Conservation (phyloP, 1,140 invertebrate genomes). For the Sycobia sp. region DNA sequence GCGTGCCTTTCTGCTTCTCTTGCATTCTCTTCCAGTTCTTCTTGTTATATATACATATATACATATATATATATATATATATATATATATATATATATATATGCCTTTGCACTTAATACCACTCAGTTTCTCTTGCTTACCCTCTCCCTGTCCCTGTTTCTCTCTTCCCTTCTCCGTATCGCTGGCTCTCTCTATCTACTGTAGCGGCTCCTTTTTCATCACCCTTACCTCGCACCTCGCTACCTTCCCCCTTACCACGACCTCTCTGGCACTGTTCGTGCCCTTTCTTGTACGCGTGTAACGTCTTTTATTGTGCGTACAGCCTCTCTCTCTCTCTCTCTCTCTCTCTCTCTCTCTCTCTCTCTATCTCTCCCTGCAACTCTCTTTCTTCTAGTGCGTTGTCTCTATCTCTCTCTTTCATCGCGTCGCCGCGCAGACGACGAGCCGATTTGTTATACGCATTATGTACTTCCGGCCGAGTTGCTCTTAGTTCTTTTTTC, state of each 20-base stretch:
- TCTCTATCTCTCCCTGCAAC: too few species aligned
- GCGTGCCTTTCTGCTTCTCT: too few species aligned
- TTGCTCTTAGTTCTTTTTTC: neutral
- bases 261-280: too few species aligned
- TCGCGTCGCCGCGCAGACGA: neutral
- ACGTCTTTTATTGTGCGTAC: constrained; percentile 17
- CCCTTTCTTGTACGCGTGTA: too few species aligned
- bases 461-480: constrained; percentile 24
- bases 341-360: too few species aligned
- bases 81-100: too few species aligned
- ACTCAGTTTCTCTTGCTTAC: constrained; percentile 22
- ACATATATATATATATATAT: too few species aligned
- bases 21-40: too few species aligned
- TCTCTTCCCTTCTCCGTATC: constrained; percentile 21
- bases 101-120: constrained; percentile 27
- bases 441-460: constrained; percentile 29
- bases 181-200: constrained; percentile 28
- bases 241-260: neutral
- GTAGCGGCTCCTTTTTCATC: constrained; percentile 27
- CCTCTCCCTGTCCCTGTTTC: constrained; percentile 23
- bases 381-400: neutral
- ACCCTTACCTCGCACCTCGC: neutral
- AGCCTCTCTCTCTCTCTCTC: neutral
- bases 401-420: neutral
- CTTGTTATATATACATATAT: too few species aligned